Base-by-base conservation (phyloP, 1,140 invertebrate species). In the Akabosia matsudoensis region DNA sequence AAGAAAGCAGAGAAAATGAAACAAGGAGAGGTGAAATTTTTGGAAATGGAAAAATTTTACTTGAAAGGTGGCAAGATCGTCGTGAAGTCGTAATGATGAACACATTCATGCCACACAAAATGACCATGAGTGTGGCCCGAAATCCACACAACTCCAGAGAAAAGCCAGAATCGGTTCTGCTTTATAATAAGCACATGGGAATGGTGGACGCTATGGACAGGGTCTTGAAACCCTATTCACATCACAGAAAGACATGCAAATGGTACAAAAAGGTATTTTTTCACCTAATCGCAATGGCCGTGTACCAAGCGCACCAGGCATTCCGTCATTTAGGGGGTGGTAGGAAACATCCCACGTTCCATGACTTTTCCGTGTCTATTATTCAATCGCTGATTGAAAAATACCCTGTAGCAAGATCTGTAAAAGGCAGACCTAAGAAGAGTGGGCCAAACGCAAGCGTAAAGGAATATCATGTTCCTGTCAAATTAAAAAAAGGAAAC, bases 191-290 rank as follows among this genome's bases (percentile, higher is more conserved):
- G 75, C 83, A 81, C 76, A 86, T 85, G 83, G 84, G 83, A 30
- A 74, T 78, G 31, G 83, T 85, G 0, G 84, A 85, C 76, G 79
- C 78, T 70, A 77, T 81, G 0, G 83, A 85, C 76, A 83, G 83
- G 83, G 76, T 83, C 54, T 77, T 83, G 18, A 83, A 80, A 33
- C 79, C 79, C 0, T 81, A 84, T 71, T 54, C 80, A 61, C 81
- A 79, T 54, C 78, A 83, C 71, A 76, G 82, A 33, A 84, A 83
- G 82, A 79, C 82, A 18, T 61, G 81, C n/a, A 85, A 84, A 76
- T 84, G 84, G 84, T 82, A 85, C 79, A 84, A 84, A 80, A 85
- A 84, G 74, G 79, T 78, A 71, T 81, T 82, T 74, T 83, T 83
- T 33, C 79, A 83, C 77, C 73, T 83, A 51, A 0, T 83, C 24